phyloP scores from a whole-genome alignment of 2,113 vertebrate genomes.

The Megalops atlanticus region DNA sequence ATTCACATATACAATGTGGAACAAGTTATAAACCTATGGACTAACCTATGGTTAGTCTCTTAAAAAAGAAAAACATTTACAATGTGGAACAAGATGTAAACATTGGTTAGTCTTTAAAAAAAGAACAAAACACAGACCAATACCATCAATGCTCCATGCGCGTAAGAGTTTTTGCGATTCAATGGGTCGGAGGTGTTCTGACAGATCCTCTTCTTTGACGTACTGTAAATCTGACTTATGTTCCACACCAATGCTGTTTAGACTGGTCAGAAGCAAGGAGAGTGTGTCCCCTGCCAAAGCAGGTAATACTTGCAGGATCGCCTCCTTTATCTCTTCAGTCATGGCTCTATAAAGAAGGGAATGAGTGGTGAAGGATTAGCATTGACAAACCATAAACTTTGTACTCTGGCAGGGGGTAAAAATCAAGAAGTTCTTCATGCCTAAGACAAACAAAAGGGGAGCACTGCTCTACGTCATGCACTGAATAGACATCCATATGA shows the following conservation, averaged over 20 bases:
- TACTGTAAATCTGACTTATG: constrained; percentile 12
- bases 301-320: constrained; percentile 11
- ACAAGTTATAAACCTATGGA: too few species aligned
- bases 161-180: constrained; percentile 13
- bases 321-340: constrained; percentile 2
- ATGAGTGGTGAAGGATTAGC: constrained; percentile 6
- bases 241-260: not conserved
- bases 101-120: too few species aligned
- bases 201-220: constrained; percentile 27
- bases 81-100: too few species aligned
- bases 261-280: constrained; percentile 7
- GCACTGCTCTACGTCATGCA: not conserved
- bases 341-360: not conserved
- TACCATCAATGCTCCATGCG: constrained; percentile 14
- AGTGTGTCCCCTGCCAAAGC: constrained; percentile 7
- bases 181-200: constrained; percentile 19
- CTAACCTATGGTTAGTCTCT: too few species aligned
- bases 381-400: constrained; percentile 6
- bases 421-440: constrained; percentile 3
- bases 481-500: not conserved
- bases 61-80: too few species aligned
- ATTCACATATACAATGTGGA: too few species aligned
- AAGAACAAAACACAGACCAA: too few species aligned
- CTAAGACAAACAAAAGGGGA: not conserved
- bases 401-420: not conserved